These are phyloP conservation scores for Urocynchramus pylzowi DNA, from an alignment of 2,113 vertebrate species.

Conservation along the genomic window DNA sequence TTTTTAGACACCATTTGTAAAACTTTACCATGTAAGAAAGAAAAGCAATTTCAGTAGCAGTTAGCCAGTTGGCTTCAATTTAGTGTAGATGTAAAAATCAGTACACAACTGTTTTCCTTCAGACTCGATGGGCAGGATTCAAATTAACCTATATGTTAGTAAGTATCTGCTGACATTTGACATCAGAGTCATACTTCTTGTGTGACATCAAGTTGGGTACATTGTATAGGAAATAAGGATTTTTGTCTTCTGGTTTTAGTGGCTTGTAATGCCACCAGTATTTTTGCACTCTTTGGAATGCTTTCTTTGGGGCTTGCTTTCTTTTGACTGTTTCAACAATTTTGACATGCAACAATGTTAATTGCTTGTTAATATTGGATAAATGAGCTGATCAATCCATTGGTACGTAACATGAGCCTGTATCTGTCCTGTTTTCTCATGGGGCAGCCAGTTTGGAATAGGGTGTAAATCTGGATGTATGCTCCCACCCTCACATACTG, in stretches of 20 bases:
- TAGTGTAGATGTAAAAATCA: neutral
- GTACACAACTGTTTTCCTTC: neutral
- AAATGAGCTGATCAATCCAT: neutral
- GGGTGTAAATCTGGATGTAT: neutral
- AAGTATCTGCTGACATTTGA: neutral
- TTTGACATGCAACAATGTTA: neutral
- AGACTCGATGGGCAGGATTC: neutral
- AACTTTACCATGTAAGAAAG: neutral
- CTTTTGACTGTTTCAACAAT: neutral
- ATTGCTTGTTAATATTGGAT: neutral
- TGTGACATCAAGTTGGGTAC: neutral
- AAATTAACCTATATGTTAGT: neutral
- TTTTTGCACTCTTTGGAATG: neutral
- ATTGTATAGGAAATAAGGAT: neutral
- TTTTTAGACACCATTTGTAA: neutral
- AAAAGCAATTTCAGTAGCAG: neutral
- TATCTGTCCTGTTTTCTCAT: neutral
- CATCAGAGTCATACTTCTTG: neutral
- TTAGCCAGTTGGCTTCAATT: neutral
- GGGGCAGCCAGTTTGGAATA: neutral
- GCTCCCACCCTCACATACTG: neutral
- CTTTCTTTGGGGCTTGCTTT: neutral
- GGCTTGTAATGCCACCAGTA: neutral
- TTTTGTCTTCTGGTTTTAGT: neutral
- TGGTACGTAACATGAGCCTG: neutral